These are phyloP conservation scores for Tupaia tana DNA, from an alignment of 2,113 vertebrate genomes.

Conservation along the genomic window DNA sequence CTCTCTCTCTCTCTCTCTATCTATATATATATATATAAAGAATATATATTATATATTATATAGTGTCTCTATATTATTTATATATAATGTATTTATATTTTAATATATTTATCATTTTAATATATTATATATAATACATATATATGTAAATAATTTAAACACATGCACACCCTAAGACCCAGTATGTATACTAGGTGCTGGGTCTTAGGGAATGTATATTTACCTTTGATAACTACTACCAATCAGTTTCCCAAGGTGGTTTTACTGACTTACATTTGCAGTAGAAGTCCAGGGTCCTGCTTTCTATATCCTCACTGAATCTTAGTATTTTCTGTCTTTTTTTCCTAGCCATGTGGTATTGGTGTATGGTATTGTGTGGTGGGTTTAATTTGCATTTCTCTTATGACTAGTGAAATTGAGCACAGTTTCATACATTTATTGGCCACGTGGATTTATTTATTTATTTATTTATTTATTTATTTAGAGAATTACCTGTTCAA, in stretches of 20 bases:
- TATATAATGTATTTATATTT: too few relatives aligned
- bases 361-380: neutral
- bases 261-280: neutral
- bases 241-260: neutral
- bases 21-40: too few relatives aligned
- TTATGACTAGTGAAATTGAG: neutral
- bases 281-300: neutral
- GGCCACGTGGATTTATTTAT: neutral
- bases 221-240: neutral
- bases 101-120: too few relatives aligned
- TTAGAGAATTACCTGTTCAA: neutral
- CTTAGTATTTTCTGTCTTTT: neutral
- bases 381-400: slow-evolving; percentile 1
- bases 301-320: neutral
- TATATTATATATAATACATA: too few relatives aligned
- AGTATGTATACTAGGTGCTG: neutral
- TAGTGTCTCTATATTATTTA: too few relatives aligned
- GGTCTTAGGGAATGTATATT: neutral
- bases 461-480: neutral
- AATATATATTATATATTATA: too few relatives aligned
- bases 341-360: neutral
- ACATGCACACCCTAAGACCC: too few relatives aligned
- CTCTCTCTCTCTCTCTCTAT: too few relatives aligned
- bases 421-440: neutral
- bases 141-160: too few relatives aligned